Percentiles rank a stretch among this genome's conserved stretches.
These are phyloP conservation scores for Astropecten irregularis DNA, from an alignment of 53 echinoderm and acorn worm genomes.

Conservation along the genomic window DNA sequence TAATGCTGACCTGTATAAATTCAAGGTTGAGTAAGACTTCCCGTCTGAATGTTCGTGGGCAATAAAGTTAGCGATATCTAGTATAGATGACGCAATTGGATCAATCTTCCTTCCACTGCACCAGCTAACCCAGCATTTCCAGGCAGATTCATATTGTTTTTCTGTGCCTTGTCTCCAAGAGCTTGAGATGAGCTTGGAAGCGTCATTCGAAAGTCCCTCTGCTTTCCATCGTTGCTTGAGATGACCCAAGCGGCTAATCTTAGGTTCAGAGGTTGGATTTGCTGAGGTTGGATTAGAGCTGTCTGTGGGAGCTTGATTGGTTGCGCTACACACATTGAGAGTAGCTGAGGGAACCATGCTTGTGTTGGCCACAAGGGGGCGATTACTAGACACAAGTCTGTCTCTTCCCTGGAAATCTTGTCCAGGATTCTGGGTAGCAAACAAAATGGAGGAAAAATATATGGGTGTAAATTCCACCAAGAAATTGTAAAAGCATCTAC, in stretches of 20 bases:
- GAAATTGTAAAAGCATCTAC: not conserved
- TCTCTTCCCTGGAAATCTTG: not conserved
- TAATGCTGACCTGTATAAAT: too few relatives aligned
- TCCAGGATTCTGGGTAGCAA: not conserved
- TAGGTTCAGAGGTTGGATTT: slow-evolving; percentile 12
- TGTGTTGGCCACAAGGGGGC: too few relatives aligned
- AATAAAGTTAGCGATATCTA: too few relatives aligned
- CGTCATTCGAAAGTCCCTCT: slow-evolving; percentile 44
- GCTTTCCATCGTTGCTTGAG: slow-evolving; percentile 52
- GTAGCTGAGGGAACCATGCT: not conserved
- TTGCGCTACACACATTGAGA: not conserved
- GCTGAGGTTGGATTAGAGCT: slow-evolving; percentile 27
- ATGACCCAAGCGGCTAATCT: slow-evolving; percentile 49
- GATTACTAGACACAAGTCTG: not conserved
- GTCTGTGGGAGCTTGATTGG: slow-evolving; percentile 9
- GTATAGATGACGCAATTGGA: too few relatives aligned
- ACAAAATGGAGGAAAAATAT: not conserved
- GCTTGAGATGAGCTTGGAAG: too few relatives aligned
- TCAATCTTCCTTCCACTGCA: too few relatives aligned
- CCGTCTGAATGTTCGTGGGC: too few relatives aligned
- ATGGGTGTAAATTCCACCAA: not conserved
- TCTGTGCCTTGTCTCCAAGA: not conserved
- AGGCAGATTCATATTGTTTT: too few relatives aligned
- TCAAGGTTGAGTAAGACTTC: too few relatives aligned
- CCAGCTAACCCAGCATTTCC: too few relatives aligned